These are phyloP conservation scores for Caenorhabditis drosophilae DNA, from an alignment of 2,888 invertebrate species.

Conservation along the genomic window DNA sequence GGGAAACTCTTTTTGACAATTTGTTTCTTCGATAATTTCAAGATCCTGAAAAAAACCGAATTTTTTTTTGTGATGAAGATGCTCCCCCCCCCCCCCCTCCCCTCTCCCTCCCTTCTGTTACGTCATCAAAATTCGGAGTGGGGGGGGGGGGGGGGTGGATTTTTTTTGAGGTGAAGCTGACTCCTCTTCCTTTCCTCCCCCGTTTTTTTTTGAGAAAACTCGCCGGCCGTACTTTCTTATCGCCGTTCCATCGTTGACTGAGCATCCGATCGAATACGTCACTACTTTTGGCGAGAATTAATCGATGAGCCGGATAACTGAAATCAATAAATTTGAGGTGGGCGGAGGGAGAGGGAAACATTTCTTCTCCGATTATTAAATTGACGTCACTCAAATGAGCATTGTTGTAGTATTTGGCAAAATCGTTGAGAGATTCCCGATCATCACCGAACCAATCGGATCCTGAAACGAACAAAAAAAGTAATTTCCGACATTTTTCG, in stretches of 20 bases:
- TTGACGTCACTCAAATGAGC: slow-evolving; percentile 65
- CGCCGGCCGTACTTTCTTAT: too few relatives aligned
- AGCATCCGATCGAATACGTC: slow-evolving; percentile 73
- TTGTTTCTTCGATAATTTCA: slow-evolving; percentile 69
- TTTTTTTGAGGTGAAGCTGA: too few relatives aligned
- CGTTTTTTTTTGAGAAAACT: too few relatives aligned
- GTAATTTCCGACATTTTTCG: not conserved
- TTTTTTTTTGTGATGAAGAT: too few relatives aligned
- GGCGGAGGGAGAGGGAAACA: too few relatives aligned
- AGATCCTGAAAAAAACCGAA: too few relatives aligned
- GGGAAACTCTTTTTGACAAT: slow-evolving; percentile 70
- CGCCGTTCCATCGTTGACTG: slow-evolving; percentile 69
- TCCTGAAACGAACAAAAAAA: slow-evolving; percentile 36
- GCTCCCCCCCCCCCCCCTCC: too few relatives aligned
- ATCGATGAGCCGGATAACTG: slow-evolving; percentile 71
- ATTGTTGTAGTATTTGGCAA: slow-evolving; percentile 68
- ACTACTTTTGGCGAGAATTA: slow-evolving; percentile 71
- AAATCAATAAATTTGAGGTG: slow-evolving; percentile 8
- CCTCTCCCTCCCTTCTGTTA: too few relatives aligned
- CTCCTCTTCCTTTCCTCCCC: too few relatives aligned
- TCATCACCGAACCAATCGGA: slow-evolving; percentile 68
- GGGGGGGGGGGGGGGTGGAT: too few relatives aligned
- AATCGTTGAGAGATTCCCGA: slow-evolving; percentile 67
- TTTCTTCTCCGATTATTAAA: slow-evolving; percentile 70
- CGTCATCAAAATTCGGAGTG: too few relatives aligned